Evolutionary conservation across 2,113 vertebrate genomes (phyloP).

Genomic region (Spermophilus dauricus): DNA sequence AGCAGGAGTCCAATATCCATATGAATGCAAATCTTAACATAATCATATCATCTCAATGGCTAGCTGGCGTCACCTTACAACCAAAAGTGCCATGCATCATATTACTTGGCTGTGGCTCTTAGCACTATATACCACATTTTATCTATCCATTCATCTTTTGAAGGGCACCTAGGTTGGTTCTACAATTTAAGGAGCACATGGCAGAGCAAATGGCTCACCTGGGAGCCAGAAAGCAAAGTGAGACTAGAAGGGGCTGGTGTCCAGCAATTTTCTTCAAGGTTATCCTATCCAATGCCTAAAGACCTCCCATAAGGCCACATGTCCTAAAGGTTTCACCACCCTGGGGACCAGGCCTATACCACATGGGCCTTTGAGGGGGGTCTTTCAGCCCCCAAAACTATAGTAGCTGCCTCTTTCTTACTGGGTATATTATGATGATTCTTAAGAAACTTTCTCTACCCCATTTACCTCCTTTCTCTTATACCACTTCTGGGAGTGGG

Average conservation of each 20-base stretch:
- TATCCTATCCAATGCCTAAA: background rate
- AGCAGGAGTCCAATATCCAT: no score
- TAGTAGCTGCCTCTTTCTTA: background rate
- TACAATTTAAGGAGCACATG: background rate
- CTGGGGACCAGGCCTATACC: background rate
- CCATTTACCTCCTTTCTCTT: background rate
- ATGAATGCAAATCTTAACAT: no score
- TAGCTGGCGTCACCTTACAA: no score
- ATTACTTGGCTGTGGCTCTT: no score
- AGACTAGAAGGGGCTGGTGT: background rate
- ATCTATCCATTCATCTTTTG: no score
- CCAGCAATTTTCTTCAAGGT: no score
- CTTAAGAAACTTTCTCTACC: background rate
- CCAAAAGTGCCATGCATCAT: no score
- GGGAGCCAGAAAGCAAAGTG: background rate
- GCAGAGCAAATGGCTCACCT: background rate
- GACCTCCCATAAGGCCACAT: background rate
- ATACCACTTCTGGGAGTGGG: background rate
- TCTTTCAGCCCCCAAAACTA: background rate
- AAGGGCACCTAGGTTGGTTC: no score
- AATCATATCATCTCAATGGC: no score
- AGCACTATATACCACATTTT: no score
- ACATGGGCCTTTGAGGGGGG: background rate
- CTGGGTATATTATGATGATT: background rate
- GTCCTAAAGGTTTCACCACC: background rate